Conservation (phyloP, 2,113 vertebrate species). For the Periophthalmodon schlosseri region DNA sequence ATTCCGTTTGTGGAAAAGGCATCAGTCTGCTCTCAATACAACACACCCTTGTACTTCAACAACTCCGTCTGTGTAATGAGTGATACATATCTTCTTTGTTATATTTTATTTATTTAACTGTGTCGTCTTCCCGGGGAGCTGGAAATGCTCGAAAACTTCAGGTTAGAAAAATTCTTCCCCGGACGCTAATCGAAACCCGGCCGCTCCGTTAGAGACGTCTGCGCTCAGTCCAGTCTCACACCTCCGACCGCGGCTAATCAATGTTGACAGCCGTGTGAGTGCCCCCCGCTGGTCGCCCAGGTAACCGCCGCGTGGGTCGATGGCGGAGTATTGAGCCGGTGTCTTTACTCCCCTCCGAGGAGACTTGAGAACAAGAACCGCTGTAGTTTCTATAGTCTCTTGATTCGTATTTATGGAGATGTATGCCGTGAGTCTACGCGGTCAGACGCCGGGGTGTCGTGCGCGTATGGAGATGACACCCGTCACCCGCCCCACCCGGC, state of each 20-base stretch:
- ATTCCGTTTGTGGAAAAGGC: not conserved
- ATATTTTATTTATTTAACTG: not conserved
- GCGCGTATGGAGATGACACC: slow-evolving; percentile 2
- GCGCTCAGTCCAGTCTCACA: slow-evolving; percentile 35
- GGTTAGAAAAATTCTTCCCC: slow-evolving; percentile 6
- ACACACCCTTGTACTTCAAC: not conserved
- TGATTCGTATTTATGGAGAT: not conserved
- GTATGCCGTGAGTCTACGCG: not conserved
- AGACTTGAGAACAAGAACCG: slow-evolving; percentile 22
- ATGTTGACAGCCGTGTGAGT: slow-evolving; percentile 44
- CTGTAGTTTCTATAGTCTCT: slow-evolving; percentile 6
- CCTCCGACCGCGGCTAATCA: slow-evolving; percentile 46
- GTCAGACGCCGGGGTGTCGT: slow-evolving; percentile 12
- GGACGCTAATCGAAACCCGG: slow-evolving; percentile 25
- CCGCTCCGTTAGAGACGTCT: slow-evolving; percentile 12
- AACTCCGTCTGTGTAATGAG: not conserved
- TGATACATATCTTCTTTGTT: not conserved
- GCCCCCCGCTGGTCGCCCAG: slow-evolving; percentile 42
- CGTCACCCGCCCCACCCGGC: slow-evolving; percentile 1
- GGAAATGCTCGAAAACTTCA: slow-evolving; percentile 3
- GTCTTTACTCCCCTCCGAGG: slow-evolving; percentile 22
- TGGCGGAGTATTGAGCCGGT: slow-evolving; percentile 53
- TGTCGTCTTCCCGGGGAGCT: not conserved
- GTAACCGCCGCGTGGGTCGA: slow-evolving; percentile 60
- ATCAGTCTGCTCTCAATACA: not conserved